Evolutionary conservation across 2,113 vertebrate genomes (phyloP).

Genomic region (Gallinago undulata): DNA sequence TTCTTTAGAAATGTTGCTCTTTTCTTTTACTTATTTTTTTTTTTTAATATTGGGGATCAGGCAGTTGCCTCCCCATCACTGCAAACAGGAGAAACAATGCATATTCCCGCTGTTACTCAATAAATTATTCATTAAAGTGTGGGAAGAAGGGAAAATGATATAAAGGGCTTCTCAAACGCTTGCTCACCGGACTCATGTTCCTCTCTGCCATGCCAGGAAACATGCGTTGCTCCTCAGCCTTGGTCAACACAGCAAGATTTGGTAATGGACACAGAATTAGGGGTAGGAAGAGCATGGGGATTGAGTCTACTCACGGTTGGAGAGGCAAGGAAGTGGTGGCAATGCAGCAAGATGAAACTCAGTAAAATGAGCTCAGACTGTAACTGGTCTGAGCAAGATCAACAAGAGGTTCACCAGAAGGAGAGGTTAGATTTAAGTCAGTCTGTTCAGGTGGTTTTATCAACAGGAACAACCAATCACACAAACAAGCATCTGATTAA

Average conservation of each 20-base stretch:
- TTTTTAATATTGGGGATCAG: background rate
- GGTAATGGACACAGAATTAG: accelerated
- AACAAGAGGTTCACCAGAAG: background rate
- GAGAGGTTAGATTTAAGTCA: background rate
- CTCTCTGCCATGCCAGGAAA: background rate
- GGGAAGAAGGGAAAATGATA: background rate
- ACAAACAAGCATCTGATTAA: background rate
- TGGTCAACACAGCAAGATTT: background rate
- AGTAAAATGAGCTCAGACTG: background rate
- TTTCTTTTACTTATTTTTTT: background rate
- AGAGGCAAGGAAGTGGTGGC: background rate
- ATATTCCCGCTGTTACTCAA: background rate
- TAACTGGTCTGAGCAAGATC: background rate
- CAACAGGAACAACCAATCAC: background rate
- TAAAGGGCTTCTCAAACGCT: background rate
- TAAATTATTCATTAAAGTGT: background rate
- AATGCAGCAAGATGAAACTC: background rate
- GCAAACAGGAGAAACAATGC: background rate
- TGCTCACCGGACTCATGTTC: background rate
- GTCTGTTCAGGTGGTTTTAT: background rate
- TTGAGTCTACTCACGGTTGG: background rate
- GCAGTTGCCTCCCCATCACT: background rate
- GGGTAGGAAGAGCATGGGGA: accelerated
- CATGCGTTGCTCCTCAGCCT: background rate
- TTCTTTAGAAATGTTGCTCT: background rate